phyloP scores from a whole-genome alignment of 2,888 invertebrate species.

The Eupithecia pulchellata region DNA sequence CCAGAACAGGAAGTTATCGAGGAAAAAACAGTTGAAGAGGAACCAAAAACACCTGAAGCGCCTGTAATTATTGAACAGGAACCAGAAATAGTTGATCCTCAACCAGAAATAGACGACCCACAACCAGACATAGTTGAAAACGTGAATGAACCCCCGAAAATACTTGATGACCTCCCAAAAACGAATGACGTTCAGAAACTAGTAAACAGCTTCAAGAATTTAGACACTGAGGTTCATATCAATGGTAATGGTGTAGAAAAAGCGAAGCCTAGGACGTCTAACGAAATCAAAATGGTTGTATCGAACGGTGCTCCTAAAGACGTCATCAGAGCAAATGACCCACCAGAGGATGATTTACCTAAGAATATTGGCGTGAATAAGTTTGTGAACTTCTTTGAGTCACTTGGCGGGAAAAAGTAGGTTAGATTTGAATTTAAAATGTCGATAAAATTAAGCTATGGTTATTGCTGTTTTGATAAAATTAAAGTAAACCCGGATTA shows the following conservation, averaged over 20 bases:
- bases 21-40: slow-evolving; percentile 9
- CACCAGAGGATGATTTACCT: slow-evolving; percentile 78
- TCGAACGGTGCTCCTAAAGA: slow-evolving; percentile 71
- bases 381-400: slow-evolving; percentile 81
- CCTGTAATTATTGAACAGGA: not conserved
- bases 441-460: not conserved
- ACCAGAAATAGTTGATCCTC: not conserved
- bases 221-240: slow-evolving; percentile 38
- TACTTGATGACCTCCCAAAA: slow-evolving; percentile 12
- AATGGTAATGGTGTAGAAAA: slow-evolving; percentile 57
- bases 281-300: slow-evolving; percentile 77
- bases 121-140: slow-evolving; percentile 2
- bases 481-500: not conserved
- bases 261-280: slow-evolving; percentile 65
- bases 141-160: slow-evolving; percentile 3
- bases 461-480: not conserved
- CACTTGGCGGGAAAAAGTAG: slow-evolving; percentile 78
- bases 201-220: slow-evolving; percentile 22
- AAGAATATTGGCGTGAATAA: slow-evolving; percentile 82
- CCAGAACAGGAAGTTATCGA: slow-evolving; percentile 12
- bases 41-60: not conserved
- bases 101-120: slow-evolving; percentile 1
- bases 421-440: not conserved
- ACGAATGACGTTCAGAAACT: slow-evolving; percentile 18
- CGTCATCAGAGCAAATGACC: slow-evolving; percentile 78